Percentiles rank a stretch among this genome's conserved stretches.
These are phyloP conservation scores for Etheostoma perlongum DNA, from an alignment of 2,797 vertebrate species.

Conservation along the genomic window DNA sequence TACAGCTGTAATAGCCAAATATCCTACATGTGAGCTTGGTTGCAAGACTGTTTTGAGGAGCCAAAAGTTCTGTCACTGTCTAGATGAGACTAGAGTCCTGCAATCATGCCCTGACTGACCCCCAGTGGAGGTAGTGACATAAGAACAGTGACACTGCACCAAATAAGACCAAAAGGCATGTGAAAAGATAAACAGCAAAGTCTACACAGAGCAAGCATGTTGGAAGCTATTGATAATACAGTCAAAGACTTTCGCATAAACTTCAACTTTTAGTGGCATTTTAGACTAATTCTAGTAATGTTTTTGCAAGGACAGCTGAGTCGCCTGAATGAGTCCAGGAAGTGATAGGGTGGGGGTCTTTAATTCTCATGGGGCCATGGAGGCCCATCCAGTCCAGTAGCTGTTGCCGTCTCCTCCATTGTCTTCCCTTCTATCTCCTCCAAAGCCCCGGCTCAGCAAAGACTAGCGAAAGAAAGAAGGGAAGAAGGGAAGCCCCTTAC, in stretches of 20 bases:
- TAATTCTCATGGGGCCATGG: slow-evolving; percentile 45
- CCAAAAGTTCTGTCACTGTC: slow-evolving; percentile 20
- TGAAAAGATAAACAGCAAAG: slow-evolving; percentile 30
- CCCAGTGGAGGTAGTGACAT: slow-evolving; percentile 61
- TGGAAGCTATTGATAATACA: neutral
- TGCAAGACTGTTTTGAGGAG: slow-evolving; percentile 26
- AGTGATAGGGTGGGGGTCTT: slow-evolving; percentile 16
- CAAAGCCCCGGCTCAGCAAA: slow-evolving; percentile 34
- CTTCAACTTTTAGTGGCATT: neutral
- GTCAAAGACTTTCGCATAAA: neutral
- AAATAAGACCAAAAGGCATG: slow-evolving; percentile 61
- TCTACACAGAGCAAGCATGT: neutral
- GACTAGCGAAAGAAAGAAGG: slow-evolving; percentile 40
- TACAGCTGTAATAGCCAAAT: neutral
- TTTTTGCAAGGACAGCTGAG: slow-evolving; percentile 18
- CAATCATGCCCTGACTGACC: slow-evolving; percentile 46
- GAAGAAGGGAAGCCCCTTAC: slow-evolving; percentile 68
- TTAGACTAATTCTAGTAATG: neutral
- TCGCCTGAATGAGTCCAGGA: slow-evolving; percentile 16
- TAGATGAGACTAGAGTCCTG: slow-evolving; percentile 34
- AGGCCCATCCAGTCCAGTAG: slow-evolving; percentile 56
- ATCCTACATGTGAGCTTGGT: neutral
- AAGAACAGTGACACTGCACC: slow-evolving; percentile 48
- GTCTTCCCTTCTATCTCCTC: slow-evolving; percentile 51
- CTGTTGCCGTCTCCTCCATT: slow-evolving; percentile 52